A percentile compares a stretch with the other conserved stretches of the same genome.
Conservation (phyloP, 2,113 vertebrate genomes). For the Marcusenius ussheri region DNA sequence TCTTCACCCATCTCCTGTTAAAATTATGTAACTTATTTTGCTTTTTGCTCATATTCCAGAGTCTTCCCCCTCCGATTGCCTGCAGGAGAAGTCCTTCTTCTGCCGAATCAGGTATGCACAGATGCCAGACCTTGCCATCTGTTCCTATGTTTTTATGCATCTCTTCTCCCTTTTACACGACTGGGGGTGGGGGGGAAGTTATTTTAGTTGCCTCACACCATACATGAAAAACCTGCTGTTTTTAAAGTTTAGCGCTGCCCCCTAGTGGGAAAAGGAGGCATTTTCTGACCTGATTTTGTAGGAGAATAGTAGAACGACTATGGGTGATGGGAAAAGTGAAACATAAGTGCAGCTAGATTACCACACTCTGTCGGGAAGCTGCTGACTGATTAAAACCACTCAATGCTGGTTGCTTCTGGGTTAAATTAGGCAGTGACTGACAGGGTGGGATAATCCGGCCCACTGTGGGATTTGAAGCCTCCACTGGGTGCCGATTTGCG, state of each 20-base stretch:
- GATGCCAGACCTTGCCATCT: background rate
- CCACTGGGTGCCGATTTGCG: background rate
- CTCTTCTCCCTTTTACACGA: background rate
- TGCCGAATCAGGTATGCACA: conserved; percentile 75
- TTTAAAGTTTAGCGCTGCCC: background rate
- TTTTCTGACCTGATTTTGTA: background rate
- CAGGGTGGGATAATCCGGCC: background rate
- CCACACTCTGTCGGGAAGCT: background rate
- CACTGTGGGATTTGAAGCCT: background rate
- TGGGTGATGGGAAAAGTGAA: background rate
- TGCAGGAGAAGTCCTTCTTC: conserved; percentile 92
- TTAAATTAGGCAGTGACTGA: background rate
- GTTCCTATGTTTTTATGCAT: conserved; percentile 21
- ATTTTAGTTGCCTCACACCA: background rate
- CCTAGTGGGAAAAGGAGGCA: background rate
- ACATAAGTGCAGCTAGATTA: background rate
- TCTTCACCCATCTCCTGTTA: conserved; percentile 24
- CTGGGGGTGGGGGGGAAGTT: background rate
- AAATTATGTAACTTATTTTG: conserved; percentile 30
- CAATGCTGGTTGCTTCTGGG: background rate
- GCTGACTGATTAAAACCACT: background rate
- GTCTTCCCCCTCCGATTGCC: conserved; percentile 71
- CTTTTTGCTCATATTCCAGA: conserved; percentile 54
- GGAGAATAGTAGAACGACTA: background rate
- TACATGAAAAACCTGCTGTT: background rate